Evolutionary conservation across 2,797 vertebrate species (phyloP), one percentile per base, ranked within the genome.

Genomic region (Novumbra hubbsi): DNA sequence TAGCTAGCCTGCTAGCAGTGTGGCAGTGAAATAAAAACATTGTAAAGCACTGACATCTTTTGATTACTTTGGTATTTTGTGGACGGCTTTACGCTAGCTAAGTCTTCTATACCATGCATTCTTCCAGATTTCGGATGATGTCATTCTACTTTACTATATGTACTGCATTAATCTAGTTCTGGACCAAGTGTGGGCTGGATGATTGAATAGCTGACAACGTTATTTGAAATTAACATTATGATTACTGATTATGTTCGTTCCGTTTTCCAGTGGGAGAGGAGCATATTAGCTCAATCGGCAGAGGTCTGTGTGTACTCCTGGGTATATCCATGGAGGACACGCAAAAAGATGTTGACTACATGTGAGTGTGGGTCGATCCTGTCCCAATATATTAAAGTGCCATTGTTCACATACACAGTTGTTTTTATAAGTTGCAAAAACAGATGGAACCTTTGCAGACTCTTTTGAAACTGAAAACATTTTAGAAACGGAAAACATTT

Each of bases 321-420:
- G 97, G 98, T 0, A 94, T 99, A 82, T 98, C 97, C 65, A 82
- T 94, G 79, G 95, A 98, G 80, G 97, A 99, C 83, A 97, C 96
- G 0, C 95, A 96, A 72, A 96, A 91, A 85, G 97, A 99, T 81
- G 90, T 94, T 49, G 97, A 99, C 49, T 97, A 98, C 90, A 95
- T 99, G 98, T 98, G 90, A 97, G 97, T 94, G 55, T 0, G 3
- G 19, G 34, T 67, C 12, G 5, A 60, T 60, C 24, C 55, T 24
- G 55, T 24, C 34, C n/a, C 65, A 14, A 14, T 38, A 45, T n/a
- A 4, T 60, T 27, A 12, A 45, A 60, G 2, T 24, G 55, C 55
- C 21, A 24, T 60, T 24, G 9, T 21, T 3, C 24, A 60, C 55
- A 60, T 60, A 60, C 2, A 3, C 55, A 60, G 55, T 6, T 45